Evolutionary conservation across 2,113 vertebrate species (phyloP), one percentile per base, ranked within the genome.

Genomic region (Otis tarda): DNA sequence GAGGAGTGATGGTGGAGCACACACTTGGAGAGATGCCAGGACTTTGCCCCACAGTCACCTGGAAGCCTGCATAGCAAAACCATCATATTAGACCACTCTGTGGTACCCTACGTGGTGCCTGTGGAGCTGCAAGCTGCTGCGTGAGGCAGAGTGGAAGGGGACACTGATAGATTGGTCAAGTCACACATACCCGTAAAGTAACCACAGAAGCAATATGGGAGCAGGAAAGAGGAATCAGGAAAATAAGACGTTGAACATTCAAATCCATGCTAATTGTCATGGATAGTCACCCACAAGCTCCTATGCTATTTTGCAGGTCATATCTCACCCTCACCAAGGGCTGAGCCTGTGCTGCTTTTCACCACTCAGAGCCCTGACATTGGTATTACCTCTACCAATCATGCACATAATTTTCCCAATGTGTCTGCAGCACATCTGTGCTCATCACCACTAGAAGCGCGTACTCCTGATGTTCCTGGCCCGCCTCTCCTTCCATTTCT

Each of bases 81-180:
- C 50, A 78, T 8, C 1, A 0, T 11, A 17, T 81, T 33, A 65
- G n/a, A 52, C 31, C 59, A 47, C 17, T 50, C 43, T 18, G 22
- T 47, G 35, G 10, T 33, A 89, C 10, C 25, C 24, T 19, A 2
- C 0, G 0, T 30, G 37, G 30, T 63, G 8, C 4, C 39, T 41
- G 27, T 35, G 22, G 41, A 75, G 41, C 31, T 82, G 41, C n/a
- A 84, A 78, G 16, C 8, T 69, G 50, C 55, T 57, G 41, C 59
- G 30, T 10, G 28, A 77, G 78, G 41, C 27, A 60, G 23, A 57
- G 27, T 49, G 35, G 14, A 76, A 84, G 17, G 56, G 28, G 21
- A 6, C 25, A 61, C 15, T 30, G 14, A 39, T 18, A 61, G 55
- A 30, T 52, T 33, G 16, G 23, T 43, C 53, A 47, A 37, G 39